Base-by-base conservation (phyloP, 2,888 invertebrate genomes). In the Drosophila suboccidentalis region DNA sequence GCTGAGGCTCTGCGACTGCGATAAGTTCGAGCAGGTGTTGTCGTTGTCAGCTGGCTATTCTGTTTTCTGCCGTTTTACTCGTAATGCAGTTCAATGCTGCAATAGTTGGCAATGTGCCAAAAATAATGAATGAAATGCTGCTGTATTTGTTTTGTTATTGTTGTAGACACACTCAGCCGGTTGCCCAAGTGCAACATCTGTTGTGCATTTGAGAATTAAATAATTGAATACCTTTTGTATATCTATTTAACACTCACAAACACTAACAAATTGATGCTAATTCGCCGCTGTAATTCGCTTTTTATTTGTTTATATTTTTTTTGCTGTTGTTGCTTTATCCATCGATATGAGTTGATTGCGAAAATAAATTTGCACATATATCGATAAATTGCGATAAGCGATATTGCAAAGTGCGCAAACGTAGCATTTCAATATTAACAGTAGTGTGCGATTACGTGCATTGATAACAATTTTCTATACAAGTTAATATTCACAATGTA, bases 81-180 rank as follows among this genome's bases (percentile, higher is more conserved):
- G 8, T 4, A 72, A 69, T 85, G 76, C 73, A 59, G 74, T 84
- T 84, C 80, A 85, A 80, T 73, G 78, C 64, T 65, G 71, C 41
- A 58, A 38, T 49, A 43, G 44, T 71, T 88, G 89, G 82, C 89
- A 53, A 34, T 49, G 39, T 26, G 49, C 89, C 82, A 88, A 86
- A 88, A 86, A 22, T 34, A 54, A 44, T 32, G 50, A 43, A 59
- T 64, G 26, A 62, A 57, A 47, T 63, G 34, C 61, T 64, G 50
- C 44, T 62, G 49, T 39, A 29, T 17, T 46, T 54, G 53, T 38
- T 32, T 39, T 62, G 3, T 39, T 41, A n/a, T 38, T 58, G 26
- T 50, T 66, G 29, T 15, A 22, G 32, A n/a, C n/a, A 29, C 36
- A 29, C 53, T 49, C 44, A 49, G 32, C 54, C 69, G 75, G 58